Conservation (phyloP, 2,888 invertebrate species). For the Syrphus vitripennis region DNA sequence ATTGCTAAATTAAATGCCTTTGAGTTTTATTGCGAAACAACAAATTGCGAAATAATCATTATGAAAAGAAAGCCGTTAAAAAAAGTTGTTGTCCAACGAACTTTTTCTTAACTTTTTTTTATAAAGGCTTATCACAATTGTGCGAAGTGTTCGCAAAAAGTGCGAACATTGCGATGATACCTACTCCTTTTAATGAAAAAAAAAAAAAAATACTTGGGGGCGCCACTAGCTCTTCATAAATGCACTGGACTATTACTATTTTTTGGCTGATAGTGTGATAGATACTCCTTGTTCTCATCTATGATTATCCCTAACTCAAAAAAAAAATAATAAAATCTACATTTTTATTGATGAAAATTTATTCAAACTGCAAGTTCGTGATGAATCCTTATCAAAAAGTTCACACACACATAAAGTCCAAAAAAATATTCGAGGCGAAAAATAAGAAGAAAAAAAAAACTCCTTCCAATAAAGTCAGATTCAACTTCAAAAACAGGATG, state of each 20-base stretch:
- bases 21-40: too few relatives aligned
- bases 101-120: too few relatives aligned
- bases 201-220: not conserved
- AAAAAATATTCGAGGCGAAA: not conserved
- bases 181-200: too few relatives aligned
- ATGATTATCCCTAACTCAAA: conserved; percentile 52
- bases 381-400: conserved; percentile 60
- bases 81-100: too few relatives aligned
- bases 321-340: conserved; percentile 48
- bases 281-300: conserved; percentile 21
- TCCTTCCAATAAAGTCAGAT: conserved; percentile 30
- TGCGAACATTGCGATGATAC: too few relatives aligned
- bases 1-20: too few relatives aligned
- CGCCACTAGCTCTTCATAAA: too few relatives aligned
- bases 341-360: conserved; percentile 65
- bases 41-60: too few relatives aligned
- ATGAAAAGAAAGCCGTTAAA: too few relatives aligned
- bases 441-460: not conserved
- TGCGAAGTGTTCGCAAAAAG: too few relatives aligned
- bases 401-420: not conserved
- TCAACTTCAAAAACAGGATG: conserved; percentile 30
- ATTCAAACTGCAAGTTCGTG: conserved; percentile 61
- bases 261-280: conserved; percentile 11
- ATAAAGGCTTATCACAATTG: too few relatives aligned
- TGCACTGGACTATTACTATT: conserved; percentile 31